Evolutionary conservation across 2,113 vertebrate species (phyloP).

Genomic region (Vombatus ursinus): DNA sequence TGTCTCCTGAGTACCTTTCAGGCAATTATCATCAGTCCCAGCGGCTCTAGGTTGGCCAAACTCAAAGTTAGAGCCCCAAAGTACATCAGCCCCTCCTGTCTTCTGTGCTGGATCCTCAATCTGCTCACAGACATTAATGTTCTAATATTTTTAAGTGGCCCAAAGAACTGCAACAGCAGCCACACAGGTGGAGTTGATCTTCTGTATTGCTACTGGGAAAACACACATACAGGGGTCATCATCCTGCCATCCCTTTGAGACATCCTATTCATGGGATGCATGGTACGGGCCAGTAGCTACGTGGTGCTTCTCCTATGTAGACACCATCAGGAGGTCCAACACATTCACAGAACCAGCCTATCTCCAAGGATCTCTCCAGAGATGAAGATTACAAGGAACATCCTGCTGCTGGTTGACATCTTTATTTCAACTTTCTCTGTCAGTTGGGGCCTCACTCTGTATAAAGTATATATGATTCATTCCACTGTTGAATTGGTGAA

Average conservation of each 20-base stretch:
- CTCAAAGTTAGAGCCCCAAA: background rate
- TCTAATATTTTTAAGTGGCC: background rate
- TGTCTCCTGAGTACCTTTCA: background rate
- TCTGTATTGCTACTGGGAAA: background rate
- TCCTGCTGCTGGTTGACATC: background rate
- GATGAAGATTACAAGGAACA: background rate
- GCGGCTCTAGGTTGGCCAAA: background rate
- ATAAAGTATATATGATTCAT: background rate
- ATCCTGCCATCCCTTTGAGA: background rate
- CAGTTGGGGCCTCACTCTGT: background rate
- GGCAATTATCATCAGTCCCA: background rate
- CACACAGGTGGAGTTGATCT: background rate
- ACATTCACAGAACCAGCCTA: background rate
- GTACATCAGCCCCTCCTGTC: background rate
- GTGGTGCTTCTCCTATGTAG: background rate
- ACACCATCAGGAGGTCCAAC: background rate
- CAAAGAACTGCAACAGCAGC: background rate
- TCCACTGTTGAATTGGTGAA: no score
- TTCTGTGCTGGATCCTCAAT: background rate
- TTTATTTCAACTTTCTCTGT: background rate
- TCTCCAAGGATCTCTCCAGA: background rate
- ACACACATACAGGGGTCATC: no score
- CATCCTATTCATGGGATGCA: background rate
- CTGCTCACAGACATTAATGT: background rate
- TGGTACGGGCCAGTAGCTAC: background rate